Base-by-base conservation (phyloP, 2,888 invertebrate genomes). In the Tetanocera ferruginea region DNA sequence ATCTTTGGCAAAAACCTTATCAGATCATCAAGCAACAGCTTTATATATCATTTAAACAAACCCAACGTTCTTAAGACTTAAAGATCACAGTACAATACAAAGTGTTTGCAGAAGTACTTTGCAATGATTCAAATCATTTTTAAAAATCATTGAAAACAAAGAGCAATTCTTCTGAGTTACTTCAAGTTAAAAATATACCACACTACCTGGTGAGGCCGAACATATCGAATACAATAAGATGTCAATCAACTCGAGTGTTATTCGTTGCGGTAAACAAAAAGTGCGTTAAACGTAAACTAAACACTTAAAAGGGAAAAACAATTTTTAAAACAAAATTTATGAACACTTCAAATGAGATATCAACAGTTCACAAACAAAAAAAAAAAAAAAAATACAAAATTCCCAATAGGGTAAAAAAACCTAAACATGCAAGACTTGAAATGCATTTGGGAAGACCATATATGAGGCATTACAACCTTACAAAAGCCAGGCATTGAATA, bases 301-400 rank as follows among this genome's bases (percentile, higher is more conserved):
- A 60, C 57, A 60, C 57, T 60, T 28, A 28, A 25, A 43, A 43
- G 1, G 1, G 37, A 37, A 43, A 43, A 43, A 11, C 11, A 43
- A 3, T 11, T 11, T 43, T 43, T 43, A 2, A 23, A n/a, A 60
- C 57, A 25, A 23, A 11, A 64, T 64, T 31, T 31, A 28, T 55
- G 31, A 31, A 28, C 64, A 34, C n/a, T 64, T 64, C 64, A 64
- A 64, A 31, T 64, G 43, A 31, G 9, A 64, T 64, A 31, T 64
- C 34, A 64, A 64, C 64, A 64, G 64, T 34, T 64, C 8, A 64
- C 64, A 64, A 34, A 64, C 14, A 19, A 55, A 55, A 55, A 49
- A 57, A 57, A 17, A 9, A 57, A n/a, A 23, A 19, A n/a, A 9
- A n/a, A 57, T 57, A n/a, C n/a, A n/a, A n/a, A 11, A 11, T 43